Percentiles rank a stretch among this genome's conserved stretches.
phyloP scores from a whole-genome alignment of 2,888 invertebrate species.

The Epiperipatus broadwayi region DNA sequence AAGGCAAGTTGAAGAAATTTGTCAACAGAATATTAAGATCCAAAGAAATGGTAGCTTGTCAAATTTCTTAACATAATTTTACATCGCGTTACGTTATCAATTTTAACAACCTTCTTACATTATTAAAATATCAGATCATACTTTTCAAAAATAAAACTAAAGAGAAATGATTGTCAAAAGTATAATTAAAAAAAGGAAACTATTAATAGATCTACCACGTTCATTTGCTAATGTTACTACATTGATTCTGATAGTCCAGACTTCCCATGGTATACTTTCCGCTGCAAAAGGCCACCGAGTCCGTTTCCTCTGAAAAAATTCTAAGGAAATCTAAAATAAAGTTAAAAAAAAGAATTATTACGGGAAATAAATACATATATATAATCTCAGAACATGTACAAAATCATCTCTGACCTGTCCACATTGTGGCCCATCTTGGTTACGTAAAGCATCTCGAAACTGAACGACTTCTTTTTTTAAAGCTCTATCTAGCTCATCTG shows the following conservation, averaged over 20 bases:
- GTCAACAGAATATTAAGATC: no score
- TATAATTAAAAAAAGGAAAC: no score
- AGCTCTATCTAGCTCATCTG: slow-evolving; percentile 34
- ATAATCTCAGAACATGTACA: no score
- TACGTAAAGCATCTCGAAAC: slow-evolving; percentile 30
- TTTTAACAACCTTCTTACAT: no score
- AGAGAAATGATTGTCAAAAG: slow-evolving; percentile 4
- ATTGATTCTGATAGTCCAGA: slow-evolving; percentile 86
- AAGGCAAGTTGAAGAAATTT: no score
- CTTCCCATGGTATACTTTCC: slow-evolving; percentile 92
- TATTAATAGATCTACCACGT: no score
- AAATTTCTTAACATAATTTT: no score
- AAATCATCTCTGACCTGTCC: slow-evolving; percentile 34
- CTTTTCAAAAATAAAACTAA: slow-evolving; percentile 1
- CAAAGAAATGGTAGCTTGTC: no score
- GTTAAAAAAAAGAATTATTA: no score
- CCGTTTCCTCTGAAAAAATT: slow-evolving; percentile 81
- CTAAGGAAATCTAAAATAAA: slow-evolving; percentile 50
- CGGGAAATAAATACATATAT: no score
- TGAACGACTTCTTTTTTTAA: slow-evolving; percentile 47
- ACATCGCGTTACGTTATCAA: no score
- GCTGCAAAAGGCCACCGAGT: slow-evolving; percentile 72
- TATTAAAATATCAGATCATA: slow-evolving; percentile 8
- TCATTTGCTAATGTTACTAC: slow-evolving; percentile 65
- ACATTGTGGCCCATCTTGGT: slow-evolving; percentile 23